These are phyloP conservation scores for Luperina testacea DNA, from an alignment of 2,888 invertebrate species.

Conservation along the genomic window DNA sequence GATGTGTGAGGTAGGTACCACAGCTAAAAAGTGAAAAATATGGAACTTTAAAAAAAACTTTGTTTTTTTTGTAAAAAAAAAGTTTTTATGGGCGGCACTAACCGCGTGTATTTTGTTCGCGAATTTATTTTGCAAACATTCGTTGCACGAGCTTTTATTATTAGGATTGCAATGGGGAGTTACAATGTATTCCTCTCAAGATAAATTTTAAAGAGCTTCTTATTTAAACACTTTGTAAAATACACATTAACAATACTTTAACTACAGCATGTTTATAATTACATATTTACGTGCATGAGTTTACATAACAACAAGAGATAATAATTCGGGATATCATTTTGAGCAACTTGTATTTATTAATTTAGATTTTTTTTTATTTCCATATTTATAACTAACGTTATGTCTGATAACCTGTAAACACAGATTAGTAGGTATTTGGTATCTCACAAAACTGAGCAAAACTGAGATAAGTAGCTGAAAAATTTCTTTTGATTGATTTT, in stretches of 20 bases:
- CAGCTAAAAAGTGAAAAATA: background rate
- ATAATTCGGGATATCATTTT: background rate
- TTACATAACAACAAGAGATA: conserved; percentile 28
- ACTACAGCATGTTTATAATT: conserved; percentile 16
- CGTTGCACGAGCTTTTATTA: too few species aligned
- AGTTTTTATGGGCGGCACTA: background rate
- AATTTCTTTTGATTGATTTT: too few species aligned
- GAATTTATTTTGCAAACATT: background rate
- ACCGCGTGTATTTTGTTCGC: background rate
- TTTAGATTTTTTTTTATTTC: background rate
- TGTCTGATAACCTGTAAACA: background rate
- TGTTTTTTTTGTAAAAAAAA: background rate
- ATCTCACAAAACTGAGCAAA: background rate
- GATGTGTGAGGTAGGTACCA: background rate
- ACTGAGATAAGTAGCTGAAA: too few species aligned
- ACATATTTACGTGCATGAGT: background rate
- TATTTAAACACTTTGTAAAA: background rate
- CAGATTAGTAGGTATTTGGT: background rate
- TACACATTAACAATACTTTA: conserved; percentile 14
- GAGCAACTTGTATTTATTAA: background rate
- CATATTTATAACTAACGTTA: background rate
- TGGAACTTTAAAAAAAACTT: too few species aligned
- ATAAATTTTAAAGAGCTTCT: conserved; percentile 12
- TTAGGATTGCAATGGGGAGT: background rate
- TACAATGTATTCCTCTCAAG: background rate